Evolutionary conservation across 2,888 invertebrate species (phyloP).

Genomic region (Listrodromus nycthemerus): DNA sequence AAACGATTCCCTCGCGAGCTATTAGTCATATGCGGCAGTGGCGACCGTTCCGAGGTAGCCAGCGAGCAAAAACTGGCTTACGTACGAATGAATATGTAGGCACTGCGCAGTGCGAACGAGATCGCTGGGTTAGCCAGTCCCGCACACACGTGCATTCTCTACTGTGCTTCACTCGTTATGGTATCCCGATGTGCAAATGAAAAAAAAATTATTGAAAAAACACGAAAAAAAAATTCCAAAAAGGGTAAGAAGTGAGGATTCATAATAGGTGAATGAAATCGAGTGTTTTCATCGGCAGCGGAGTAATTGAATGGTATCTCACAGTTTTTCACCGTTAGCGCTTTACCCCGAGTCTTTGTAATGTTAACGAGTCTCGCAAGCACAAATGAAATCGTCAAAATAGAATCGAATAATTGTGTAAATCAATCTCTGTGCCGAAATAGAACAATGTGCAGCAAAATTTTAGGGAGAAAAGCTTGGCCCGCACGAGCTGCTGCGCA

Average conservation of each 20-base stretch:
- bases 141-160: constrained; percentile 56
- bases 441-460: neutral
- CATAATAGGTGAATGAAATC: constrained; percentile 15
- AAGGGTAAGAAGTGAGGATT: constrained; percentile 28
- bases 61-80: constrained; percentile 63
- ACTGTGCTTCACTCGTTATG: constrained; percentile 55
- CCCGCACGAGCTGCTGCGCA: constrained; percentile 44
- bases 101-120: constrained; percentile 39
- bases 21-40: constrained; percentile 78
- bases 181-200: constrained; percentile 59
- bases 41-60: constrained; percentile 52
- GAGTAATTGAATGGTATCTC: constrained; percentile 54
- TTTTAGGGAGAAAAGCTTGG: constrained; percentile 11
- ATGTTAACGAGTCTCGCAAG: neutral
- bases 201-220: constrained; percentile 39
- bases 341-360: neutral
- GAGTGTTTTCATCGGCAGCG: constrained; percentile 23
- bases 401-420: constrained; percentile 21
- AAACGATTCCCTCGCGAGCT: constrained; percentile 72
- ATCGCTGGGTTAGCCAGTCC: constrained; percentile 39
- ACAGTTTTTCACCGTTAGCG: constrained; percentile 18
- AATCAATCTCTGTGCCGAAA: neutral
- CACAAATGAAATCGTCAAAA: neutral
- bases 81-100: constrained; percentile 59
- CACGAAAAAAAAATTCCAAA: constrained; percentile 10